Conservation (phyloP, 2,113 vertebrate genomes). For the Sus scrofa region T2T-Sscrofa CM000824.6:147301501-147302000, state of each 20-base stretch:
- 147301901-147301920: neutral
- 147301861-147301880: conserved; percentile 22
- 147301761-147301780: neutral
- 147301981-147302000: neutral
- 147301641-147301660: neutral
- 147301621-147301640: neutral
- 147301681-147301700: neutral
- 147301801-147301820: conserved; percentile 32
- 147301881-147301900: neutral
- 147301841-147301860: neutral
- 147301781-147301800: conserved; percentile 42
- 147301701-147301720: conserved; percentile 8
- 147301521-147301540: neutral
- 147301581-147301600: conserved; percentile 10
- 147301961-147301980: neutral
- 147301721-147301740: neutral
- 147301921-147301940: neutral
- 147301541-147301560: neutral
- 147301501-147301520: conserved; percentile 21
- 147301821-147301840: conserved; percentile 35
- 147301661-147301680: neutral
- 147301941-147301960: neutral
- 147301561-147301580: conserved; percentile 5
- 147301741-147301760: conserved; percentile 10
- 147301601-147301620: neutral